Base-by-base conservation (phyloP, 2,113 vertebrate species). In the Mionectes macconnelli region DNA sequence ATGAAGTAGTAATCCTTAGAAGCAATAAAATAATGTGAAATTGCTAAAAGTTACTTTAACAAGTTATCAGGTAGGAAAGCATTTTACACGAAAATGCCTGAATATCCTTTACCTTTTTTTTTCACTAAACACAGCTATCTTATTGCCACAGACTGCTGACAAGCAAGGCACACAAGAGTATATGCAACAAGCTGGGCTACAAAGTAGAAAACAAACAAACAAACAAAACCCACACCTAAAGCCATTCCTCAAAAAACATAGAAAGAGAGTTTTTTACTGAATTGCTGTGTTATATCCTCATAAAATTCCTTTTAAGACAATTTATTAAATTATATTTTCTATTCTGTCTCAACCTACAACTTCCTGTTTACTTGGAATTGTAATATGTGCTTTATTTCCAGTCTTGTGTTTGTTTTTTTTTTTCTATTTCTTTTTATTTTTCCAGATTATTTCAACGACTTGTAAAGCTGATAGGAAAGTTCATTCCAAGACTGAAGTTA, bases 401-500 rank as follows among this genome's bases (percentile, higher is more conserved):
- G 66, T 89, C 16, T 75, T 89, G 23, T 91, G 52, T 91, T 82
- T 95, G 19, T 88, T 96, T 97, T 89, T 72, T 89, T 72, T 94
- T 96, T 91, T 66, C 40, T 92, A 87, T 93, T 88, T 66, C 25
- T 79, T 69, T 94, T 82, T 70, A 17, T 94, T 87, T 84, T 44
- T 49, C 57, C 40, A 94, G 91, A 97, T 96, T 92, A 94, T 96
- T 98, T 97, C 79, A 94, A 66, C 90, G 76, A 93, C 93, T 97
- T 96, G 24, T 73, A 31, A 91, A 97, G 88, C 91, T 97, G 87
- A 96, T 93, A 95, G 64, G 40, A 63, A 86, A 94, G 84, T 96
- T 92, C 18, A 3, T 92, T 97, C 94, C 94, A 96, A 97, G 96
- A 97, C 93, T 31, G 79, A 92, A 97, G 91, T 97, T 97, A 96